phyloP scores from a whole-genome alignment of 2,113 vertebrate genomes.

The Pollachius pollachius region DNA sequence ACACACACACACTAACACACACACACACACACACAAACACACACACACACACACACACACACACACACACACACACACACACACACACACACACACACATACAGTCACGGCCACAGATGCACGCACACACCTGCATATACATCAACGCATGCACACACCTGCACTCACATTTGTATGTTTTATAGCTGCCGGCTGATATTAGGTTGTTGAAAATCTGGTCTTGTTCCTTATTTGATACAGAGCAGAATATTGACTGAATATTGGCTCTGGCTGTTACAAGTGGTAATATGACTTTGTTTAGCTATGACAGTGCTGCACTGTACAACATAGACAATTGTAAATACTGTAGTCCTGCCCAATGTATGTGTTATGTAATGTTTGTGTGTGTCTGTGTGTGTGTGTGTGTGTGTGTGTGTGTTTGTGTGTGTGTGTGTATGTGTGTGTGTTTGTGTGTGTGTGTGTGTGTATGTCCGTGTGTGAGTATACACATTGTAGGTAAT shows the following conservation, averaged over 20 bases:
- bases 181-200: conserved; percentile 11
- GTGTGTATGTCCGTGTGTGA: conserved; percentile 23
- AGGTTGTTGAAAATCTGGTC: conserved; percentile 40
- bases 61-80: background rate
- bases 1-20: background rate
- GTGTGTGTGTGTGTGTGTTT: too few species aligned
- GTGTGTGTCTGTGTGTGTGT: background rate
- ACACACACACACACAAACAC: background rate
- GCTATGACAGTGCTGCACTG: conserved; percentile 6
- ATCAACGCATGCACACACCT: background rate
- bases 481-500: conserved; percentile 31
- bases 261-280: conserved; percentile 38
- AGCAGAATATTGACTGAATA: conserved; percentile 41
- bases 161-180: background rate
- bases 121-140: background rate
- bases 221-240: conserved; percentile 21
- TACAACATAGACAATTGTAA: conserved; percentile 41
- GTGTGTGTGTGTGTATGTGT: too few species aligned
- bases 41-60: background rate
- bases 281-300: conserved; percentile 43
- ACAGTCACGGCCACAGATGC: background rate
- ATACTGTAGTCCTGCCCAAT: background rate
- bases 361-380: conserved; percentile 24
- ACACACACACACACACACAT: background rate
- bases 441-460: background rate